Evolutionary conservation across 2,888 invertebrate species (phyloP).

Genomic region (Netelia inedita): DNA sequence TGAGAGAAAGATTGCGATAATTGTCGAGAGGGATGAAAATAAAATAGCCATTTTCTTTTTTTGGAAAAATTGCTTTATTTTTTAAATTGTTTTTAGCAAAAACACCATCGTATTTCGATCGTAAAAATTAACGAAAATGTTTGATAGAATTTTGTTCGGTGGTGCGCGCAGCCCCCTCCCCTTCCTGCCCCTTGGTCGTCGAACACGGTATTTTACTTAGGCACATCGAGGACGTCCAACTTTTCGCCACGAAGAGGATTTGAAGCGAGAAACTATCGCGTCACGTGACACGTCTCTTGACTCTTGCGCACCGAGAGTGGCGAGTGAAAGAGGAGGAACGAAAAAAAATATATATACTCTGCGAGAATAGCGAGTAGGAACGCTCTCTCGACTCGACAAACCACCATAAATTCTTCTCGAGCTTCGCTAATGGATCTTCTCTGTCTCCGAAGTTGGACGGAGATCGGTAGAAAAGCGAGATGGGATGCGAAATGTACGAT

Average conservation of each 20-base stretch:
- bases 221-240: conserved; percentile 57
- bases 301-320: conserved; percentile 42
- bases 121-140: conserved; percentile 16
- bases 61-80: too few relatives aligned
- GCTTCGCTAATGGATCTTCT: conserved; percentile 77
- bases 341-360: conserved; percentile 32
- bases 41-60: too few relatives aligned
- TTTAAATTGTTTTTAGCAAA: too few relatives aligned
- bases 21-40: too few relatives aligned
- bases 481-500: conserved; percentile 26
- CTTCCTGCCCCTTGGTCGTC: conserved; percentile 72
- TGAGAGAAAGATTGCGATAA: not conserved
- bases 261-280: conserved; percentile 58
- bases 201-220: conserved; percentile 75
- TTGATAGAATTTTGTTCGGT: conserved; percentile 23
- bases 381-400: conserved; percentile 29
- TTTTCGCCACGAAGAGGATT: conserved; percentile 40
- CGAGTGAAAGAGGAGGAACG: conserved; percentile 3
- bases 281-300: conserved; percentile 58
- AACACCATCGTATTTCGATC: conserved; percentile 16
- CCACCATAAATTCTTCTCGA: conserved; percentile 69
- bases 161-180: conserved; percentile 61
- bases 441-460: conserved; percentile 73
- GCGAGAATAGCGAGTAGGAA: conserved; percentile 9
- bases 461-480: conserved; percentile 23